Conservation (phyloP, 2,113 vertebrate genomes). For the Acanthochromis polyacanthus region DNA sequence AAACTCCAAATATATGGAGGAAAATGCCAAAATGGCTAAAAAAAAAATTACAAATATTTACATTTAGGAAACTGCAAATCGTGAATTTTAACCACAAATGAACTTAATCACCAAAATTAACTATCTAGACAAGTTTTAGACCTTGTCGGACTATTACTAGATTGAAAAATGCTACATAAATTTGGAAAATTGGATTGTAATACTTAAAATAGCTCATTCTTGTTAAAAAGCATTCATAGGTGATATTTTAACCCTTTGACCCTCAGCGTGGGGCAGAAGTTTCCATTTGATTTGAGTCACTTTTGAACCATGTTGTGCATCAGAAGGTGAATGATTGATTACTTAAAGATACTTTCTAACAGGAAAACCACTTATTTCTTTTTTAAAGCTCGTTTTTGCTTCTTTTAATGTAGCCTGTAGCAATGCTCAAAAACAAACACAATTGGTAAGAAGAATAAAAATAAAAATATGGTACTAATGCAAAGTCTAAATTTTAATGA, state of each 20-base stretch:
- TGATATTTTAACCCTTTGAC: neutral
- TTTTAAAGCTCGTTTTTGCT: neutral
- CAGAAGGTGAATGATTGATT: too few species aligned
- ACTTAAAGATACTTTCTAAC: too few species aligned
- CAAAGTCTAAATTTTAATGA: conserved; percentile 9
- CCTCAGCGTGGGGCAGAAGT: too few species aligned
- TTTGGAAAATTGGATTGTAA: neutral
- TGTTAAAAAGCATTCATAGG: neutral
- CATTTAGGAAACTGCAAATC: neutral
- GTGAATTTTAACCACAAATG: neutral
- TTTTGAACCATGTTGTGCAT: too few species aligned
- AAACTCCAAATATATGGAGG: too few species aligned
- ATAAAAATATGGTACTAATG: neutral
- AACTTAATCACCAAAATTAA: neutral
- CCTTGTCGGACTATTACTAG: neutral
- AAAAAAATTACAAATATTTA: neutral
- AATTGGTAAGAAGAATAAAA: neutral
- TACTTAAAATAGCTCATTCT: neutral
- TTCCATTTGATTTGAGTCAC: too few species aligned
- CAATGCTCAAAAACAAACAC: neutral
- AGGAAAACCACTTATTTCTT: too few species aligned
- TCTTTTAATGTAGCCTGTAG: neutral
- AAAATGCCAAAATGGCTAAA: too few species aligned
- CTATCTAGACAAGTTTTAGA: neutral
- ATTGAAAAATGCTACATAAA: neutral